Base-by-base conservation (phyloP, 1,140 invertebrate species). In the Papilio dardanus region DNA sequence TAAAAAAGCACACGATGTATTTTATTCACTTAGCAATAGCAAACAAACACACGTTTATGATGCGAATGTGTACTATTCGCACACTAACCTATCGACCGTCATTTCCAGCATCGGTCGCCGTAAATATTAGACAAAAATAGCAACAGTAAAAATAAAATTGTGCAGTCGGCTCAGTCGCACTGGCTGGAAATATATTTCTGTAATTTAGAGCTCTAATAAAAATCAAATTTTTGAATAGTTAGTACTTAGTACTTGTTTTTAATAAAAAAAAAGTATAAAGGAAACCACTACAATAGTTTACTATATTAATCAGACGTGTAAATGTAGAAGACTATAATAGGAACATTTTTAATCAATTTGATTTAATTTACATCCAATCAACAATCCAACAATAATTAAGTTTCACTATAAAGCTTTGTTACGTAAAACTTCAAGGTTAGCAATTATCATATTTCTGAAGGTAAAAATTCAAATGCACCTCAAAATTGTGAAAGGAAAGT, bases 81-180 rank as follows among this genome's bases (percentile, higher is more conserved):
- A 30, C 24, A 30, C 24, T 62, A 62, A 62, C 54, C 3, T 4
- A 28, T 30, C 4, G 21, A 62, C 54, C 24, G 54, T 12, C 24
- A n/a, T n/a, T n/a, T n/a, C n/a, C n/a, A n/a, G 54, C 54, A 62
- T 62, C 54, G 54, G 24, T 5, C 24, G 12, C 54, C 3, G 54
- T 62, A 62, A 62, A 28, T 62, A 62, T 62, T 14, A 62, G 24
- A 12, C 24, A 62, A 62, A 62, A 62, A 62, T 62, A 62, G 54
- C 21, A 28, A 28, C 54, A 12, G 54, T 62, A 12, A 62, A 62
- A 62, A 62, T 28, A 62, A 62, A 62, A 62, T 62, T 58, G 6
- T 58, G 50, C 21, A 28, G 2, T 62, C 21, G 3, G 54, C 24
- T 62, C 50, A 10, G 50, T 58, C 21, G 14, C 54, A 58, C 24